Evolutionary conservation across 92 coral and sea anemone genomes (phyloP), one percentile per base, ranked within the genome.

Genomic region (Paragorgia papillata): DNA sequence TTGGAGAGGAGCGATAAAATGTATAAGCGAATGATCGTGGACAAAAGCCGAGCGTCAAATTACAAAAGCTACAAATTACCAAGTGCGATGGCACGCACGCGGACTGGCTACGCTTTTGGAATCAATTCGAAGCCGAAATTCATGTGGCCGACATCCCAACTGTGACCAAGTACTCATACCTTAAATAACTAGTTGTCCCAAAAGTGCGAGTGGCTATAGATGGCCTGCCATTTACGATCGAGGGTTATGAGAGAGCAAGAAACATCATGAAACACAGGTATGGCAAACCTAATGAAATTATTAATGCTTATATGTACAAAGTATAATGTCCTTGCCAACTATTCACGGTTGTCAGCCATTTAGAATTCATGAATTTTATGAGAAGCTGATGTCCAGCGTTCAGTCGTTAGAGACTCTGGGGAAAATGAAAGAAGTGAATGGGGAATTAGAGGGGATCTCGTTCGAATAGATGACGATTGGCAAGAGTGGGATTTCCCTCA

Each of bases 391-490:
- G 82, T 55, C 75, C 35, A 84, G 59, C 49, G 86, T 84, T n/a
- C 88, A 84, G 62, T 75, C 92, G 33, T 26, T 88, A 28, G 84
- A 84, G 54, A 84, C 88, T 49, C 66, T 88, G 55, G 88, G 88
- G 25, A 88, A 81, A 62, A 57, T 84, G 66, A 84, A 53, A 39
- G 88, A 88, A 10, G 83, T 80, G 80, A 65, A 82, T 32, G 85
- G 84, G 87, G 89, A 33, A 80, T 88, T 9, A 76, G 84, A 70
- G 84, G 86, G 69, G 89, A 84, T 80, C 86, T 81, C 28, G 84
- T 84, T 7, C 74, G 88, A 21, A 69, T 80, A 19, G 85, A 83
- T 26, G 88, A 79, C 35, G 73, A 80, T 7, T 87, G 91, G 91
- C 91, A 74, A 68, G 35, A 33, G 74, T 87, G 88, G 88, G 80